Evolutionary conservation across 2,888 invertebrate species (phyloP).

Genomic region (Argyresthia goedartella): DNA sequence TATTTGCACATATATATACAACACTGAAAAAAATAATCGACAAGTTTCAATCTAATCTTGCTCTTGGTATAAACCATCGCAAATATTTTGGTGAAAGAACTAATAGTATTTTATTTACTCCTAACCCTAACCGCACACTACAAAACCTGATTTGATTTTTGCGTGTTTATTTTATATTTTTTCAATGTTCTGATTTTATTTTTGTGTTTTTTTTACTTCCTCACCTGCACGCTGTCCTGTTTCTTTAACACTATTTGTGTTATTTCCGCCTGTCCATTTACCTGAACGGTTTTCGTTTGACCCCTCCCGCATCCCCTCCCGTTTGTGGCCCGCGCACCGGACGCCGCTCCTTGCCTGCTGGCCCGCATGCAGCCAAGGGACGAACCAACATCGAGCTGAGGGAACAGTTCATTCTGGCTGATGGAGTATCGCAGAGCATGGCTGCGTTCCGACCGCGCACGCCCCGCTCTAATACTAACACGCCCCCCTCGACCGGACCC

Average conservation of each 20-base stretch:
- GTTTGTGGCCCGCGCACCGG: slow-evolving; percentile 54
- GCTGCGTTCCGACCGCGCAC: slow-evolving; percentile 97
- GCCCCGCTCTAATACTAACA: slow-evolving; percentile 82
- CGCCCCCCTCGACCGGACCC: slow-evolving; percentile 83
- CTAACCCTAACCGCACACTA: slow-evolving; percentile 63
- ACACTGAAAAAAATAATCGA: neutral
- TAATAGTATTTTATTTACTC: slow-evolving; percentile 55
- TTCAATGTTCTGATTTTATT: slow-evolving; percentile 67
- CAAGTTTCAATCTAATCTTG: slow-evolving; percentile 26
- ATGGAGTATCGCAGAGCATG: slow-evolving; percentile 99
- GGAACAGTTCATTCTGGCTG: slow-evolving; percentile 98
- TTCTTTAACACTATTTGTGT: slow-evolving; percentile 55
- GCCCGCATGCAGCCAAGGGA: slow-evolving; percentile 94
- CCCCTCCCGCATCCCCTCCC: slow-evolving; percentile 28
- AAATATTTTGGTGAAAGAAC: slow-evolving; percentile 58
- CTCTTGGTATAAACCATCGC: slow-evolving; percentile 43
- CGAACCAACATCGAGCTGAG: slow-evolving; percentile 99
- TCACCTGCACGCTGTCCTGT: slow-evolving; percentile 64
- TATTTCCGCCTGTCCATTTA: slow-evolving; percentile 40
- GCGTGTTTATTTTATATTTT: slow-evolving; percentile 55
- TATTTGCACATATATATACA: neutral
- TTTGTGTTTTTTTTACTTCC: slow-evolving; percentile 64
- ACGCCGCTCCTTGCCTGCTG: slow-evolving; percentile 42
- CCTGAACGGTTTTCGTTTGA: slow-evolving; percentile 56
- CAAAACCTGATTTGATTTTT: slow-evolving; percentile 31